Conservation (phyloP, 2,888 invertebrate species). For the Tenthredo distinguenda region DNA sequence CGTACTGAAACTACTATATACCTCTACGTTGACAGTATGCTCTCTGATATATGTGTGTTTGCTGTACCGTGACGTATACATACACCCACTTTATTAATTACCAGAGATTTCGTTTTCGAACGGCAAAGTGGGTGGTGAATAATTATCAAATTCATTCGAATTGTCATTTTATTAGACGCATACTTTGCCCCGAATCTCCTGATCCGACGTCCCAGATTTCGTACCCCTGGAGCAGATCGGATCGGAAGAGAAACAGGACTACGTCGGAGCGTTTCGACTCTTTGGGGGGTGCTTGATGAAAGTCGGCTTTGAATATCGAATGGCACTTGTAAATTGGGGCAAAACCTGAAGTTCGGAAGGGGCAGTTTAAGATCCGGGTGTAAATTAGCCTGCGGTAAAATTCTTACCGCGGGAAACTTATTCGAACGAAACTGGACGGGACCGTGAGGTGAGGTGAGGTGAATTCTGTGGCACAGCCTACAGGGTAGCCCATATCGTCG, state of each 20-base stretch:
- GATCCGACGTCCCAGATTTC: background rate
- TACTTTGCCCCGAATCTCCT: background rate
- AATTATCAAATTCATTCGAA: background rate
- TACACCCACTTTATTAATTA: background rate
- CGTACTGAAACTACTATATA: background rate
- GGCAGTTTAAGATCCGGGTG: conserved; percentile 4
- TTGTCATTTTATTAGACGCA: background rate
- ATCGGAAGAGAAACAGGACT: background rate
- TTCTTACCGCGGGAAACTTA: background rate
- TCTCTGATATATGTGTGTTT: background rate
- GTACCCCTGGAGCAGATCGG: background rate
- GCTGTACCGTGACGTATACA: background rate
- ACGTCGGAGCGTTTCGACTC: background rate
- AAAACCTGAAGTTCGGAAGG: background rate
- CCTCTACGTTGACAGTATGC: background rate
- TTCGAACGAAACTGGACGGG: background rate
- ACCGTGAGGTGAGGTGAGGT: background rate
- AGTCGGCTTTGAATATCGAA: background rate
- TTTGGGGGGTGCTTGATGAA: background rate
- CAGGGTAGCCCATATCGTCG: background rate
- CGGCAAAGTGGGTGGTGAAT: background rate
- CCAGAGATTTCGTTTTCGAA: background rate
- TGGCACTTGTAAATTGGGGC: conserved; percentile 16
- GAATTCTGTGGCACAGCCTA: background rate
- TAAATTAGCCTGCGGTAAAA: background rate